These are phyloP conservation scores for Nymphalis urticae DNA, from an alignment of 2,888 invertebrate species.

Conservation along the genomic window DNA sequence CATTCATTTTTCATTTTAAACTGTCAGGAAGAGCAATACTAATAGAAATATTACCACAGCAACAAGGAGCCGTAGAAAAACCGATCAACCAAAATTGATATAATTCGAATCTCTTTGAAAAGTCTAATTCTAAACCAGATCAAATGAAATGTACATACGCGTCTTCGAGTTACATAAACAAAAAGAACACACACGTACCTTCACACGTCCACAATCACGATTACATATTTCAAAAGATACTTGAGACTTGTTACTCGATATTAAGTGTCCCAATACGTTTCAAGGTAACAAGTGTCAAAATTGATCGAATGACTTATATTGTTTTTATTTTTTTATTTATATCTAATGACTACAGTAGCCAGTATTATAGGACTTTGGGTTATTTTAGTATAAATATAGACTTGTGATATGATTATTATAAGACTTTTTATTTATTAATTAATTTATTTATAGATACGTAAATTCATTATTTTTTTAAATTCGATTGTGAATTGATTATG, in stretches of 20 bases:
- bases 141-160: slow-evolving; percentile 8
- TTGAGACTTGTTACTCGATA: slow-evolving; percentile 29
- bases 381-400: too few relatives aligned
- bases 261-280: slow-evolving; percentile 16
- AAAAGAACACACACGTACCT: slow-evolving; percentile 23
- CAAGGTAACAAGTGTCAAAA: slow-evolving; percentile 27
- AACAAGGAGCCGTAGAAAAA: too few relatives aligned
- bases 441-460: too few relatives aligned
- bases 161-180: slow-evolving; percentile 24
- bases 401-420: too few relatives aligned
- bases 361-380: too few relatives aligned
- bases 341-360: neutral
- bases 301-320: slow-evolving; percentile 7
- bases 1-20: too few relatives aligned
- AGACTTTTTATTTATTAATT: too few relatives aligned
- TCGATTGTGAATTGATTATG: too few relatives aligned
- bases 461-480: too few relatives aligned
- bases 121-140: slow-evolving; percentile 5
- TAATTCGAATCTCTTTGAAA: neutral
- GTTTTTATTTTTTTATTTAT: neutral
- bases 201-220: slow-evolving; percentile 32
- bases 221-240: slow-evolving; percentile 28
- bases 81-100: neutral
- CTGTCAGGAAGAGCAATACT: too few relatives aligned
- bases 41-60: too few relatives aligned